Base-by-base conservation (phyloP, 2,888 invertebrate species). In the Pilophorus perplexus region DNA sequence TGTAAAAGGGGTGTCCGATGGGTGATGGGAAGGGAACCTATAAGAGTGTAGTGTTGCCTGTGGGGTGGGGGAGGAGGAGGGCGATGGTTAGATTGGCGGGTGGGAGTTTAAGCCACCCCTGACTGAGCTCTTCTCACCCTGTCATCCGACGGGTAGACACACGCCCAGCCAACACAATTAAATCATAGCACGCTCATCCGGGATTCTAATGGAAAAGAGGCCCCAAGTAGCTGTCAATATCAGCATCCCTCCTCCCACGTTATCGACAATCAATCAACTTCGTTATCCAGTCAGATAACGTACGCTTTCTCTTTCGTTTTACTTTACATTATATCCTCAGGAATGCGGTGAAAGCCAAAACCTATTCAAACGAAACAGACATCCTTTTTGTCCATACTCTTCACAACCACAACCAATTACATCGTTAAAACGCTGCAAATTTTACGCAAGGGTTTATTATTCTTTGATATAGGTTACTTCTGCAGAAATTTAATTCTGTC, bases 121-220 rank as follows among this genome's bases (percentile, higher is more conserved):
- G 6, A 6, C 12, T 12, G 6, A 6, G 6, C 52, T 18, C 28
- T n/a, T 10, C 12, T 27, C 60, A 16, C n/a, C 27, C 46, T 2
- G 27, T 46, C 33, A 37, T 37, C 37, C 37, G 16, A 42, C 42
- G 42, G 4, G 42, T 18, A 4, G 54, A 37, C 54, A 38, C 55
- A 55, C 55, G 55, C 55, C 62, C 62, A 38, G 14, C 62, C 28
- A 33, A 62, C 62, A 48, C 62, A 62, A 62, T 62, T 62, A 62
- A 62, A 62, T 62, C 62, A 62, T 62, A 62, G 62, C 46, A 62
- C 62, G 62, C 46, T 62, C 46, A 62, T 62, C 62, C 62, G 62
- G 40, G 59, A 38, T 59, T 33, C 62, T 62, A 62, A 62, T 62
- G 62, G 62, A 62, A 62, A 48, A 62, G 62, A 62, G 38, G 33